Base-by-base conservation (phyloP, 2,113 vertebrate species). In the Lagopus leucura region DNA sequence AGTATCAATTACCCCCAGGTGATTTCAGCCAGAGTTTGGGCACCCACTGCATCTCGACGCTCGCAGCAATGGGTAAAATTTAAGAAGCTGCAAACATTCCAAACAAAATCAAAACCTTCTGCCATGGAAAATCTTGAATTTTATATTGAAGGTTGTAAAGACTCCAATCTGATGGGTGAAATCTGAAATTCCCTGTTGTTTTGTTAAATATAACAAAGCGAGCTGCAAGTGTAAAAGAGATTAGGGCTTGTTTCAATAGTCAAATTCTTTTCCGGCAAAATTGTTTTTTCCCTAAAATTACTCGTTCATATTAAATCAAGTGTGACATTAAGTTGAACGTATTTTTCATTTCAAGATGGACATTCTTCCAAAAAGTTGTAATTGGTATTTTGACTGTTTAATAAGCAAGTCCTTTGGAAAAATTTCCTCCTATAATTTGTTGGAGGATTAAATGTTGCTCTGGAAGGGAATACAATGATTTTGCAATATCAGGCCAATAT, bases 151-250 rank as follows among this genome's bases (percentile, higher is more conserved):
- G 55, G 6, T 55, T 75, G 88, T 60, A 80, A 71, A 47, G 43
- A 64, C 32, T 83, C 72, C 82, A 71, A 74, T 86, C 91, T 86
- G 61, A 86, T 74, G 32, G 64, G 42, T 87, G 91, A 92, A 91
- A 88, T 77, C n/a, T 74, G 48, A 82, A 96, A 94, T 78, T 77
- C 87, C 82, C 65, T 45, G 22, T 57, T 77, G 75, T 60, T 96
- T 89, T 47, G 45, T 71, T 95, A 86, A 91, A 40, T 48, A 14
- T 38, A 74, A 71, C 42, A 61, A 92, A 92, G 82, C n/a, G 86
- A 86, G 55, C 45, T 76, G 82, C 54, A 76, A 74, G 60, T 58
- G 38, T 71, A 82, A 77, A 65, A 82, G 69, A 82, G n/a, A 36
- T 65, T 60, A 86, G 9, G 66, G n/a, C 22, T 74, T 57, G 54